phyloP scores from a whole-genome alignment of 37 sponge, comb jelly and placozoan genomes.

The Amphimedon queenslandica region DNA sequence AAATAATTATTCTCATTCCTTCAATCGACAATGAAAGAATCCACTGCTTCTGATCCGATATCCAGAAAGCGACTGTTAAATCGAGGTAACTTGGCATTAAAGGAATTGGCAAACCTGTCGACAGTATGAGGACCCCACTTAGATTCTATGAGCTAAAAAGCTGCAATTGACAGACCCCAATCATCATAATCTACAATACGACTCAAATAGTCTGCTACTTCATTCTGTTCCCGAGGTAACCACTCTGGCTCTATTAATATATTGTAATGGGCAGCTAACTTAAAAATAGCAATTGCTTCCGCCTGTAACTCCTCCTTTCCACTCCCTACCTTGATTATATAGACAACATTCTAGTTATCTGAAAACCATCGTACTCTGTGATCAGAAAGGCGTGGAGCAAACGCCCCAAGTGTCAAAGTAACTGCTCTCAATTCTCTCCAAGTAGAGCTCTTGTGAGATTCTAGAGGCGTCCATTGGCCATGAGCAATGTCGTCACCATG shows the following conservation, averaged over 20 bases:
- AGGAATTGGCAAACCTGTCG: too few relatives aligned
- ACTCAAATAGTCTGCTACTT: too few relatives aligned
- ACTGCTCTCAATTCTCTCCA: too few relatives aligned
- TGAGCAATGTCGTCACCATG: not conserved
- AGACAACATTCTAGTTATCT: conserved; percentile 17
- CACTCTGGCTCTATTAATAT: conserved; percentile 37
- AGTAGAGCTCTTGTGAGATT: not conserved
- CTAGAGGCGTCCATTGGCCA: not conserved
- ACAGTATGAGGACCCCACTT: too few relatives aligned
- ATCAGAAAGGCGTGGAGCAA: not conserved
- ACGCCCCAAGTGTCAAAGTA: conserved; percentile 9
- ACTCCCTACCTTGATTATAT: conserved; percentile 4
- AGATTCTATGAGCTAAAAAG: too few relatives aligned
- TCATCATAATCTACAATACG: too few relatives aligned
- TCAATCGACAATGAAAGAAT: too few relatives aligned
- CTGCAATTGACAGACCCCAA: too few relatives aligned
- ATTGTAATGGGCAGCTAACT: not conserved
- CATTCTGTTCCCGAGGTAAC: conserved; percentile 25
- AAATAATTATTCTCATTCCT: too few relatives aligned
- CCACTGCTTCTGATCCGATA: too few relatives aligned
- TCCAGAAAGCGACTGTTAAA: too few relatives aligned
- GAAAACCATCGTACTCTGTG: not conserved
- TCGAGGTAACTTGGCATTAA: too few relatives aligned
- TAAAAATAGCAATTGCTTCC: conserved; percentile 13
- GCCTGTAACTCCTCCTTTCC: not conserved